phyloP scores from a whole-genome alignment of 2,888 invertebrate species.

The Drosophila mimica region DNA sequence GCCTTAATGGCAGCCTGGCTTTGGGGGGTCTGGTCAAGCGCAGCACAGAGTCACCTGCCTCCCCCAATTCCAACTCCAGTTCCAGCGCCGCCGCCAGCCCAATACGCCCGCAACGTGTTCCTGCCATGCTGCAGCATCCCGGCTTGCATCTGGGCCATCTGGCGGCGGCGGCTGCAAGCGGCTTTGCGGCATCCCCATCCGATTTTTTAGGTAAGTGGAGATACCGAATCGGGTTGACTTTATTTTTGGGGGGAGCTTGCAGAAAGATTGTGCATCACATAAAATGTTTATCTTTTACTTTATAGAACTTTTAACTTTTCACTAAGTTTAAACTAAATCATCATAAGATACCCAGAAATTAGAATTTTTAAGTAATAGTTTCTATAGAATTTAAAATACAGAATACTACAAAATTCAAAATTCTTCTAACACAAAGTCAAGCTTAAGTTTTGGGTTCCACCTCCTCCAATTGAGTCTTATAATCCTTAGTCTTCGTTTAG shows the following conservation, averaged over 20 bases:
- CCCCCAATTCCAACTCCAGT: constrained; percentile 86
- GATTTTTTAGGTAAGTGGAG: constrained; percentile 91
- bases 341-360: too few species aligned
- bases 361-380: background rate
- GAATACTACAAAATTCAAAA: background rate
- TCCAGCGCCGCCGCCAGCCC: constrained; percentile 86
- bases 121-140: constrained; percentile 86
- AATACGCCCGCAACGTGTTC: constrained; percentile 84
- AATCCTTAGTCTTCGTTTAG: background rate
- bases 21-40: constrained; percentile 64
- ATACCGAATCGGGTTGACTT: background rate
- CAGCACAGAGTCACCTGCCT: constrained; percentile 83
- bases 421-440: too few species aligned
- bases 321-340: background rate
- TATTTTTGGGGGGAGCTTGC: background rate
- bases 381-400: background rate
- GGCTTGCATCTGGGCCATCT: constrained; percentile 88
- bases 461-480: background rate
- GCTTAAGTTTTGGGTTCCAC: background rate
- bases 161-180: constrained; percentile 87
- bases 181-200: constrained; percentile 89
- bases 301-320: background rate
- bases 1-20: constrained; percentile 26
- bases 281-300: background rate
- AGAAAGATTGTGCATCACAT: background rate